phyloP scores from a whole-genome alignment of 2,113 vertebrate species.

The Sardina pilchardus region DNA sequence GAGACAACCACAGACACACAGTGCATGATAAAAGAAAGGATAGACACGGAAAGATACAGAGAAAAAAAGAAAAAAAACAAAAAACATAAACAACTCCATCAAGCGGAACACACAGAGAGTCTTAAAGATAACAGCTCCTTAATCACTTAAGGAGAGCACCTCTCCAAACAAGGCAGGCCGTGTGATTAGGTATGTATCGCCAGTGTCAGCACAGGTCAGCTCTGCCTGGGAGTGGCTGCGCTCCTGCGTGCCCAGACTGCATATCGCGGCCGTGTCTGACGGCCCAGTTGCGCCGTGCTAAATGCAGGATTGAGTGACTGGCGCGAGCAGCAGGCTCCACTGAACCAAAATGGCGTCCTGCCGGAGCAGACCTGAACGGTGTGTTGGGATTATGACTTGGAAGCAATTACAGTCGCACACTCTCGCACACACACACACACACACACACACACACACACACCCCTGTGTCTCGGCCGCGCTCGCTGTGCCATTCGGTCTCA shows the following conservation, averaged over 20 bases:
- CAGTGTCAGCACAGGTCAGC: background rate
- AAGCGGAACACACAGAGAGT: background rate
- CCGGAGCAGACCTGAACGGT: background rate
- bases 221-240: background rate
- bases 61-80: background rate
- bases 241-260: background rate
- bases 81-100: background rate
- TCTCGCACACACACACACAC: background rate
- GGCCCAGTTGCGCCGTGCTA: background rate
- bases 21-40: background rate
- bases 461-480: background rate
- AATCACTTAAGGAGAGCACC: background rate
- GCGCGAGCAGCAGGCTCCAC: background rate
- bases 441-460: background rate
- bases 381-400: background rate
- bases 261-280: background rate
- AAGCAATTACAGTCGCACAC: background rate
- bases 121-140: background rate
- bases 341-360: background rate
- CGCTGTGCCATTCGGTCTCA: background rate
- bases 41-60: background rate
- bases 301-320: background rate
- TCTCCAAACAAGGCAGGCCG: background rate
- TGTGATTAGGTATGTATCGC: background rate
- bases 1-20: background rate